Conservation (phyloP, 2,888 invertebrate species). For the Eudemis profundana region DNA sequence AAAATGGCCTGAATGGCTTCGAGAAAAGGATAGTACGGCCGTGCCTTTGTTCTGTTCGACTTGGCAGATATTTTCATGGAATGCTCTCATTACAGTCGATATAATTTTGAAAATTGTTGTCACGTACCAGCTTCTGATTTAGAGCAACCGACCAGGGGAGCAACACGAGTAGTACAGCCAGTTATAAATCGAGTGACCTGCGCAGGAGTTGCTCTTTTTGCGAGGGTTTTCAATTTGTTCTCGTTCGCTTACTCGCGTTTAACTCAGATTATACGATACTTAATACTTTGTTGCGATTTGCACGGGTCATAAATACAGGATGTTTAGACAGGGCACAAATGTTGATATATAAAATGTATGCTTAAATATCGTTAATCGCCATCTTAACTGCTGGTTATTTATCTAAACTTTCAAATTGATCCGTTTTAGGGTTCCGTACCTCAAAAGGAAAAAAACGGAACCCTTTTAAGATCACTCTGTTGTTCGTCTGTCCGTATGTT, state of each 20-base stretch:
- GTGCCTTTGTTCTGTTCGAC: too few species aligned
- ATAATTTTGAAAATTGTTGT: not conserved
- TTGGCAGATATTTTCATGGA: too few species aligned
- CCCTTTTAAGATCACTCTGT: too few species aligned
- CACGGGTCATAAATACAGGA: not conserved
- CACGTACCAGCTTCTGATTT: slow-evolving; percentile 6
- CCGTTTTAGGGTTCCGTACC: too few species aligned
- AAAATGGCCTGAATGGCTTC: too few species aligned
- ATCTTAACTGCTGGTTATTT: too few species aligned
- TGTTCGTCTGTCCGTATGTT: too few species aligned
- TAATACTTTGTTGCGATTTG: slow-evolving; percentile 19
- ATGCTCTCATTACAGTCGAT: not conserved
- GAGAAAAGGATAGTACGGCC: too few species aligned
- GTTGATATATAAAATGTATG: too few species aligned
- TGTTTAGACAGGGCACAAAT: not conserved
- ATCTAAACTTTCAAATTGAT: too few species aligned
- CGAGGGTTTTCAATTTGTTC: slow-evolving; percentile 31
- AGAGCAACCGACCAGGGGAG: not conserved
- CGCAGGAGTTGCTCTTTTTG: slow-evolving; percentile 30
- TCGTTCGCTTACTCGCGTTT: slow-evolving; percentile 31
- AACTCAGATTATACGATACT: slow-evolving; percentile 20
- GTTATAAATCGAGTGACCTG: slow-evolving; percentile 34
- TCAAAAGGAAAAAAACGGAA: too few species aligned
- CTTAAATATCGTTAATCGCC: too few species aligned
- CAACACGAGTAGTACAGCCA: slow-evolving; percentile 29